Evolutionary conservation across 2,888 invertebrate species (phyloP).

Genomic region (Cantharis rufa): DNA sequence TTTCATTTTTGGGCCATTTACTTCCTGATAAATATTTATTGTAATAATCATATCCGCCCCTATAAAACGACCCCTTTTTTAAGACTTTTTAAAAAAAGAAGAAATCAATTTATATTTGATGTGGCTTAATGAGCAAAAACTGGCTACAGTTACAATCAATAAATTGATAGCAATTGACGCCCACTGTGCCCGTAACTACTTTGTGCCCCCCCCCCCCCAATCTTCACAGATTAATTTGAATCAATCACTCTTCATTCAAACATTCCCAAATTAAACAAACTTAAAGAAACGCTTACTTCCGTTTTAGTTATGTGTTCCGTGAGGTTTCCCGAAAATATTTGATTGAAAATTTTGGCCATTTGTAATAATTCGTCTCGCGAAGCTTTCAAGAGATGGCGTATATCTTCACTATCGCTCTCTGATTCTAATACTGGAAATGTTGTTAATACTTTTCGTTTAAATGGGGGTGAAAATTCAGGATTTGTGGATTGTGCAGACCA

Average conservation of each 20-base stretch:
- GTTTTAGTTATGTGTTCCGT: constrained; percentile 48
- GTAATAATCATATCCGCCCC: too few species aligned
- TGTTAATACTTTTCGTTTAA: constrained; percentile 45
- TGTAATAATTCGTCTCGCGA: constrained; percentile 49
- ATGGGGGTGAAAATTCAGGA: constrained; percentile 57
- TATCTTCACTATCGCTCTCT: constrained; percentile 51
- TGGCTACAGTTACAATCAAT: too few species aligned
- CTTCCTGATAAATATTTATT: too few species aligned
- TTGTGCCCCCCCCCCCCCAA: too few species aligned
- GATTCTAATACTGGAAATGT: constrained; percentile 45
- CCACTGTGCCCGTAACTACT: too few species aligned
- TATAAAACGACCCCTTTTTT: too few species aligned
- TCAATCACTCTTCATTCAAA: not conserved
- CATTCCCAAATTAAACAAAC: not conserved
- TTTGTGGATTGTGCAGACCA: constrained; percentile 78
- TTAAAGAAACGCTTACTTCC: constrained; percentile 50
- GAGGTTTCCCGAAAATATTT: constrained; percentile 47
- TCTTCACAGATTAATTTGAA: not conserved
- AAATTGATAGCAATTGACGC: too few species aligned
- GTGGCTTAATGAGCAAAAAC: too few species aligned
- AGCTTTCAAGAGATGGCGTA: constrained; percentile 49
- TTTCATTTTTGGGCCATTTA: too few species aligned
- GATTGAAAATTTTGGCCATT: constrained; percentile 49
- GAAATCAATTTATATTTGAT: too few species aligned
- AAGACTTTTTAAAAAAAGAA: too few species aligned